Conservation (phyloP, 1,140 invertebrate genomes). For the Lepidostoma basale region DNA sequence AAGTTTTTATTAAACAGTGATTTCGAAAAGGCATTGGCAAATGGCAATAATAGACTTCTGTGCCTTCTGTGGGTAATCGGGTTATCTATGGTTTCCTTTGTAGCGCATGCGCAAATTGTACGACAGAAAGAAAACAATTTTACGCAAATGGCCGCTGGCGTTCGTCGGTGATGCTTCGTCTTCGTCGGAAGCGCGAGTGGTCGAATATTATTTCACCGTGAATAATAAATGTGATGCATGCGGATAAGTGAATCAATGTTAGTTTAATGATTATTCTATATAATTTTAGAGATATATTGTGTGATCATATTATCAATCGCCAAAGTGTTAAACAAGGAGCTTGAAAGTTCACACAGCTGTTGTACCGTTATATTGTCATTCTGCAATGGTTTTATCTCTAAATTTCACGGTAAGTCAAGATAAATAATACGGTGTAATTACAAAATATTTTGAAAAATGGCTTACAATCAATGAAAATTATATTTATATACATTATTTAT, state of each 20-base stretch:
- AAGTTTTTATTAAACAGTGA: no score
- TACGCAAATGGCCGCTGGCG: conserved; percentile 36
- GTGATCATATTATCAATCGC: not conserved
- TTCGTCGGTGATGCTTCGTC: conserved; percentile 6
- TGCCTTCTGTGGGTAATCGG: no score
- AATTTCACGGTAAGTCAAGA: conserved; percentile 18
- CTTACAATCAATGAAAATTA: not conserved
- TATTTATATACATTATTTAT: not conserved
- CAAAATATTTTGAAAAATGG: not conserved
- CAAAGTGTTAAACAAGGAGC: conserved; percentile 1
- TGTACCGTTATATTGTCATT: conserved; percentile 38
- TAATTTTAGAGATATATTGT: conserved; percentile 17
- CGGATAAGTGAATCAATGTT: conserved; percentile 6
- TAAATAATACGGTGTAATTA: not conserved
- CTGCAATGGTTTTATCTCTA: conserved; percentile 5
- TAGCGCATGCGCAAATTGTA: conserved; percentile 15
- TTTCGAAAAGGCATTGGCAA: no score
- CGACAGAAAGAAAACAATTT: conserved; percentile 22
- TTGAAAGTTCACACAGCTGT: conserved; percentile 36
- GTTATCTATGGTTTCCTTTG: no score
- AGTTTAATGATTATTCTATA: not conserved
- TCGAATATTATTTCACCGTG: not conserved
- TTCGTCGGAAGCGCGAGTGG: not conserved
- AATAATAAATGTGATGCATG: conserved; percentile 5
- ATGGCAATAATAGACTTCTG: no score